These are phyloP conservation scores for Brachyopa scutellaris DNA, from an alignment of 2,888 invertebrate species.

Conservation along the genomic window DNA sequence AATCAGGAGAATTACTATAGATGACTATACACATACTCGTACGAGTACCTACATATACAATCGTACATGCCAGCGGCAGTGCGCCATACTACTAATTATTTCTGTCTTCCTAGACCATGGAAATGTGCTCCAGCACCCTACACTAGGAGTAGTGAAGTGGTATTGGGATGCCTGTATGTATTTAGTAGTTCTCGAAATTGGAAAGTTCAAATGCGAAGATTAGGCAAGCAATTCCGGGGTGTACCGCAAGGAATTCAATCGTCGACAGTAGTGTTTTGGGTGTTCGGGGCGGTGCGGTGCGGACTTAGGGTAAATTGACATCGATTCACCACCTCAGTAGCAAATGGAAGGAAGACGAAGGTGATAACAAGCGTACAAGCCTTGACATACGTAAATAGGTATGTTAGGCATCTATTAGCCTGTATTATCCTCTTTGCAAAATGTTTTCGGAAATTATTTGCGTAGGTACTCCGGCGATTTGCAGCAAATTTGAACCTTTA, in stretches of 20 bases:
- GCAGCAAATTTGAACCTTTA: conserved; percentile 22
- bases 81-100: conserved; percentile 65
- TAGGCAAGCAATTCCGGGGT: conserved; percentile 32
- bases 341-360: conserved; percentile 52
- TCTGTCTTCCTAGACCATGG: conserved; percentile 37
- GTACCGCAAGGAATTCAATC: conserved; percentile 58
- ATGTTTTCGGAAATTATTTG: conserved; percentile 63
- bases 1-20: conserved; percentile 57
- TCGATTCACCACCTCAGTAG: conserved; percentile 46
- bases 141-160: background rate
- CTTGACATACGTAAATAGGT: conserved; percentile 54
- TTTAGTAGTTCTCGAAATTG: conserved; percentile 52
- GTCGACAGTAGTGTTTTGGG: conserved; percentile 1
- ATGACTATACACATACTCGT: conserved; percentile 14
- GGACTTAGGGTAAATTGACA: conserved; percentile 25
- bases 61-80: conserved; percentile 21
- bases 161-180: background rate
- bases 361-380: conserved; percentile 38
- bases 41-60: too few species aligned
- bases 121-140: conserved; percentile 19
- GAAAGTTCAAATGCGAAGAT: conserved; percentile 53
- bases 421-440: conserved; percentile 63
- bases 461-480: conserved; percentile 43
- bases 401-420: conserved; percentile 60
- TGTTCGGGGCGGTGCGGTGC: background rate